Percentiles rank a stretch among this genome's conserved stretches.
These are phyloP conservation scores for Morus bassanus DNA, from an alignment of 2,797 vertebrate genomes.

Conservation along the genomic window DNA sequence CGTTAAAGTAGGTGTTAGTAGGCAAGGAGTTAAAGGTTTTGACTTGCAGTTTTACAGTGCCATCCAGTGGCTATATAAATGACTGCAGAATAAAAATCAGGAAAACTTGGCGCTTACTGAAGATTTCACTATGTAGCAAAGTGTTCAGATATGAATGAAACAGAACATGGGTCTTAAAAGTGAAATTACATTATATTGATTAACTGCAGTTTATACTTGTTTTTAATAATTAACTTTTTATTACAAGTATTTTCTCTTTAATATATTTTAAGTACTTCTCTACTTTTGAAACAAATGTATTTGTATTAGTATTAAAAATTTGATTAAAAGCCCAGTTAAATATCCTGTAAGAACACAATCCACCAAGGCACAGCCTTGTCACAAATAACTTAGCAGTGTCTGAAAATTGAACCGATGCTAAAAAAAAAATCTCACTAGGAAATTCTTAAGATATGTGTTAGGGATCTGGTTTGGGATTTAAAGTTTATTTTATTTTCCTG, in stretches of 20 bases:
- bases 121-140: background rate
- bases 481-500: background rate
- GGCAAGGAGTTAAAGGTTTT: background rate
- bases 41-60: constrained; percentile 9
- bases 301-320: background rate
- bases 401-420: background rate
- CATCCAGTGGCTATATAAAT: constrained; percentile 44
- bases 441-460: background rate
- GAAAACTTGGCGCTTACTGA: background rate
- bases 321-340: background rate
- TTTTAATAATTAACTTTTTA: background rate
- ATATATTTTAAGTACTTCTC: background rate
- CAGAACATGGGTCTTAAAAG: background rate
- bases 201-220: background rate
- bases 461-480: background rate
- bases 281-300: background rate
- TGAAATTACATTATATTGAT: background rate
- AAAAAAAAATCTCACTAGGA: background rate
- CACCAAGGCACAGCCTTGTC: background rate
- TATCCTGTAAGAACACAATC: background rate
- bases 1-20: rapidly evolving
- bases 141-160: background rate
- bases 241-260: background rate
- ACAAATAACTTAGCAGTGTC: background rate
- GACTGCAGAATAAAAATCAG: background rate